A percentile compares a stretch with the other conserved stretches of the same genome.
These are phyloP conservation scores for Polydrusus cervinus DNA, from an alignment of 2,888 invertebrate species.

Conservation along the genomic window DNA sequence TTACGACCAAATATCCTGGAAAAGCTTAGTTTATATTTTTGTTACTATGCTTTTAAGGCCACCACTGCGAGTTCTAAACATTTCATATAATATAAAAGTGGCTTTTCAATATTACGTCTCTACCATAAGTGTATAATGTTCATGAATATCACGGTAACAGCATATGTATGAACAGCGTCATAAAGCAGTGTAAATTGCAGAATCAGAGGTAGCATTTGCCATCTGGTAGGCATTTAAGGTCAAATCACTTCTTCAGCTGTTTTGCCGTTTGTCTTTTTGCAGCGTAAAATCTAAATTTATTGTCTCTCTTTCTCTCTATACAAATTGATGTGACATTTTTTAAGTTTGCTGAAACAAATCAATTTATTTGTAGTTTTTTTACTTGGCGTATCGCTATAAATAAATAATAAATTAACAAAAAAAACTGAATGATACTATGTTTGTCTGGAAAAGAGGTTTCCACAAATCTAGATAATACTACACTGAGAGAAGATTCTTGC, in stretches of 20 bases:
- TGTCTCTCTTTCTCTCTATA: neutral
- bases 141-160: conserved; percentile 29
- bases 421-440: no score
- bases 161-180: conserved; percentile 45
- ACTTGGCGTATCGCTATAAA: no score
- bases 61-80: neutral
- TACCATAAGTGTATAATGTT: conserved; percentile 28
- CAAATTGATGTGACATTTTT: neutral
- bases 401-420: no score
- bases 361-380: no score
- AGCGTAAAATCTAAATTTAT: conserved; percentile 16
- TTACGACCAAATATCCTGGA: no score
- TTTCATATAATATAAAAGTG: no score
- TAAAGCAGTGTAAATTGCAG: conserved; percentile 46
- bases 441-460: no score
- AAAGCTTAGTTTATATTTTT: no score
- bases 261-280: conserved; percentile 12
- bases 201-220: conserved; percentile 51
- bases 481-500: no score
- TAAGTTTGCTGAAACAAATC: neutral
- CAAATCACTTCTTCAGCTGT: conserved; percentile 48
- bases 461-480: no score
- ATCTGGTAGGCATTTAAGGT: conserved; percentile 45
- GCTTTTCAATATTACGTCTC: conserved; percentile 18
- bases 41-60: neutral